Base-by-base conservation (phyloP, 2,888 invertebrate genomes). In the Acrocera orbiculus region DNA sequence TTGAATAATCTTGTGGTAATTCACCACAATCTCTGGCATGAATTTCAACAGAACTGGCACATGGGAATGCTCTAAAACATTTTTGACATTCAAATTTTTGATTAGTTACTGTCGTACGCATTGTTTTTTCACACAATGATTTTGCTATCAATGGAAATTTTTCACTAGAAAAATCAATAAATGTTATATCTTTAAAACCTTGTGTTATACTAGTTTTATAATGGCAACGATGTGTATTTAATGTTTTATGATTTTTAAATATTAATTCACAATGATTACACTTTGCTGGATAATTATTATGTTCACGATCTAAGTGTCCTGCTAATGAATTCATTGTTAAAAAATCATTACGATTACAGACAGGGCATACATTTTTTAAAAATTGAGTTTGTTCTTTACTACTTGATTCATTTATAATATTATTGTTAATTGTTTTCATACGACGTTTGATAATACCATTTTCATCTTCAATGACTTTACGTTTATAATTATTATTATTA, bases 91-190 rank as follows among this genome's bases (percentile, higher is more conserved):
- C 71, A 47, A 70, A 77, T 38, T 69, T 70, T 30, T 73, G 65
- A 23, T 66, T 68, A 2, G 64, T 63, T 38, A 68, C 55, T 37
- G 63, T 52, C 1, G 70, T 66, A 32, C 71, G 65, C 9, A 73
- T 47, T 37, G 73, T 69, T 42, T 69, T 67, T 48, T 83, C 82
- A 53, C 76, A 77, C 40, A 74, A 67, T 15, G 73, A 70, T 41
- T 77, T 69, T 1, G 81, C 77, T 42, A 85, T 79, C 34, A 79
- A 68, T 0, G 83, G 73, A 50, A 81, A 83, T 52, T 85, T 85
- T 44, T 72, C 70, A 38, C 71, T 73, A 0, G 82, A 75, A 51
- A 82, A 86, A 50, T 83, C 82, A n/a, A 78, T 69, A 51, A 76
- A 79, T 3, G 73, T 72, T 34, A 76, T 60, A 53, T 83, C 79